Base-by-base conservation (phyloP, 2,888 invertebrate genomes). In the Zootermopsis nevadensis region DNA sequence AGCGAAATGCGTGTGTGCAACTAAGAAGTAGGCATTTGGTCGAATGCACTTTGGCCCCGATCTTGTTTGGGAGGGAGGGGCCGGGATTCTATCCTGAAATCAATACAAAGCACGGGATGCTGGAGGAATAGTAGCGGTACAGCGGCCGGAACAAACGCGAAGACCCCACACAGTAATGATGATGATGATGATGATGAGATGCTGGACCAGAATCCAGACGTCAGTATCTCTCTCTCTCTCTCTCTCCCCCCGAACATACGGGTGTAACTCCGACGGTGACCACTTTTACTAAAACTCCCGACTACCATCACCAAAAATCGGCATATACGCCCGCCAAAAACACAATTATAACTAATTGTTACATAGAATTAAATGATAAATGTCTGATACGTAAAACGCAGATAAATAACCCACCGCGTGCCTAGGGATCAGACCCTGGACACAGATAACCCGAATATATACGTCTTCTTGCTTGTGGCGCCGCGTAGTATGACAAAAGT, bases 91-190 rank as follows among this genome's bases (percentile, higher is more conserved):
- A 67, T 38, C 30, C 81, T 76, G 82, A 76, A 82, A 82, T 82
- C 82, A 82, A 82, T 82, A 82, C 82, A 76, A 82, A 82, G 82
- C 77, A 55, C 55, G 76, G 76, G 81, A n/a, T n/a, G 60, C n/a
- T 60, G n/a, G 60, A 27, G 60, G 60, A 27, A 60, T 60, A 60
- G 12, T 60, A 60, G 60, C 60, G 60, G 60, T 60, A 60, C 60
- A 8, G n/a, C n/a, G 60, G 10, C 6, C 60, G n/a, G 60, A 60
- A 60, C 60, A 60, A 60, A 60, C 60, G 60, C 6, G 60, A 60
- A 60, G 60, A 60, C 60, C 60, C 60, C 12, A 27, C 60, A 60
- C 6, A 15, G 48, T 15, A 48, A 15, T 48, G 48, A 15, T 27
- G n/a, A n/a, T 60, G 60, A 60, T 60, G 24, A 15, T n/a, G 60